Evolutionary conservation across 2,797 vertebrate species (phyloP), one percentile per base, ranked within the genome.

Genomic region (Danionella dracula): DNA sequence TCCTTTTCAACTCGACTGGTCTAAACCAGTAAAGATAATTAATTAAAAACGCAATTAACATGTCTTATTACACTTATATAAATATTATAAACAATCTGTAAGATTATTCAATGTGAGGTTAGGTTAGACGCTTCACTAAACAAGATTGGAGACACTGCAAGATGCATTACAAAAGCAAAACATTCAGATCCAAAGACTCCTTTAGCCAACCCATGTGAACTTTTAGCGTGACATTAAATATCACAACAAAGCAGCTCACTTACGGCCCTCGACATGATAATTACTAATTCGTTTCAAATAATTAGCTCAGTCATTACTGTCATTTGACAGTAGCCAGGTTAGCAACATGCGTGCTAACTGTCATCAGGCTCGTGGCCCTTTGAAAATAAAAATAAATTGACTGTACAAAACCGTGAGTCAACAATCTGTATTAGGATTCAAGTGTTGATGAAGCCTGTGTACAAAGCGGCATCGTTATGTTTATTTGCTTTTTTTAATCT

Each of bases 291-390:
- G 3, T 8, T 55, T 46, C 17, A 13, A 1, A 50, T 29, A 16
- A 35, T 35, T 16, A 45, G 17, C 29, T 21, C 49, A 65, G 40
- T 10, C 8, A 45, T 20, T 29, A 15, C 13, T 37, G 63, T 66
- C 21, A 48, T 56, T 31, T 27, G 46, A 56, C 32, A 66, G 27
- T 66, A 35, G 23, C 53, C 21, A 56, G 46, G 64, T 15, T 57
- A 66, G 53, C 64, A 55, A 45, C 29, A 31, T 57, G 21, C 34
- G 64, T 48, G 51, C 64, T 65, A 55, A 55, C 40, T 65, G 41
- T 55, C 40, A 65, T 4, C 13, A 65, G 40, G 2, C 21, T 21
- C 42, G 48, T 8, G 17, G 2, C 10, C 4, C 16, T 57, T n/a
- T 40, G 12, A 40, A 2, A 16, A 32, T 19, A 41, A 15, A 40